These are phyloP conservation scores for Megastigmus dorsalis DNA, from an alignment of 2,888 invertebrate species.

Conservation along the genomic window DNA sequence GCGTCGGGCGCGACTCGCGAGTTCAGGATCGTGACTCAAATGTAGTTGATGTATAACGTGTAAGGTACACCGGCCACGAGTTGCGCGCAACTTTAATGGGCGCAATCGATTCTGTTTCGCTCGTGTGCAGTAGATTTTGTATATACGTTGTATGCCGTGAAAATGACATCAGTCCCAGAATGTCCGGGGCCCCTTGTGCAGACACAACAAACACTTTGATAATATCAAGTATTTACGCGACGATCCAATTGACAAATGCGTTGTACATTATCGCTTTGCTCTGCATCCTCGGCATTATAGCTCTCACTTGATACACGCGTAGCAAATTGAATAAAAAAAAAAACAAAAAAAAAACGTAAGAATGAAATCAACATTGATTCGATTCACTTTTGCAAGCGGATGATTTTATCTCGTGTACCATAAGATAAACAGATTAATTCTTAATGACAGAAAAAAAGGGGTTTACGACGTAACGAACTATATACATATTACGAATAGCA, in stretches of 20 bases:
- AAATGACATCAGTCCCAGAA: slow-evolving; percentile 26
- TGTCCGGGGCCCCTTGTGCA: no score
- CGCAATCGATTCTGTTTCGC: not conserved
- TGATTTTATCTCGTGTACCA: no score
- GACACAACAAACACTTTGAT: not conserved
- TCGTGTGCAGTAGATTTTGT: no score
- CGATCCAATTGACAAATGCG: slow-evolving; percentile 2
- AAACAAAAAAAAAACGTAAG: no score
- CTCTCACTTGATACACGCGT: no score
- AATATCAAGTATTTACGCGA: not conserved
- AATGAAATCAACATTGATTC: not conserved
- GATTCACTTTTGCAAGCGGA: not conserved
- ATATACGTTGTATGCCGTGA: slow-evolving; percentile 8
- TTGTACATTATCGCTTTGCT: not conserved
- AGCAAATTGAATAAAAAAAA: no score
- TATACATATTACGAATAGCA: slow-evolving; percentile 7
- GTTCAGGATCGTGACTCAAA: slow-evolving; percentile 4
- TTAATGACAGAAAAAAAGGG: no score
- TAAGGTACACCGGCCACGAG: no score
- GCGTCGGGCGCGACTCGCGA: not conserved
- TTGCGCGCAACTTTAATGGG: not conserved
- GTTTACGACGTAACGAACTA: not conserved
- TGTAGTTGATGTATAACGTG: not conserved
- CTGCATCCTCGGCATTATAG: not conserved
- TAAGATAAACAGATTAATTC: no score